Evolutionary conservation across 2,113 vertebrate species (phyloP).

Genomic region (Elephantulus edwardii): DNA sequence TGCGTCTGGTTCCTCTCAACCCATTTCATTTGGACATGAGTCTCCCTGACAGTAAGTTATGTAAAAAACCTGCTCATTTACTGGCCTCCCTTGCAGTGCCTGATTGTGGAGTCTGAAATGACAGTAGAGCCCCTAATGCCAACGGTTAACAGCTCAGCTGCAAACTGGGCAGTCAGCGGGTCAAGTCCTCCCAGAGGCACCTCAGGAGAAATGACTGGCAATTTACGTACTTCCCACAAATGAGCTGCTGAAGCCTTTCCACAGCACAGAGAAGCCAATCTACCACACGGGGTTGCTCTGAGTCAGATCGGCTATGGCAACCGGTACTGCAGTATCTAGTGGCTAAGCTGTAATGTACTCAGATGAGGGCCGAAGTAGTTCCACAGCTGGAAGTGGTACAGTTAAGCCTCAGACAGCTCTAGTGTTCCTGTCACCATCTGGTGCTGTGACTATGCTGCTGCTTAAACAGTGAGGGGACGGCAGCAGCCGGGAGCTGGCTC

Average conservation of each 20-base stretch:
- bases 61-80: not conserved
- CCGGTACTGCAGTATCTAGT: not conserved
- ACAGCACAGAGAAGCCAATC: too few relatives aligned
- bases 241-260: not conserved
- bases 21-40: not conserved
- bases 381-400: rapidly evolving
- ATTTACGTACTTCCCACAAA: not conserved
- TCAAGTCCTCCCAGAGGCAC: not conserved
- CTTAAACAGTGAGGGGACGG: not conserved
- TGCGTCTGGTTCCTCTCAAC: not conserved
- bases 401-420: not conserved
- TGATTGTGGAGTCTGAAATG: not conserved
- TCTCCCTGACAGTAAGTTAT: not conserved
- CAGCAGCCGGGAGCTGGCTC: not conserved
- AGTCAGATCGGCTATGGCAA: too few relatives aligned
- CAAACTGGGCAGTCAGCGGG: too few relatives aligned
- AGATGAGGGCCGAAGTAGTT: not conserved
- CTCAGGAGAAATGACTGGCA: not conserved
- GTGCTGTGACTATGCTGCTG: not conserved
- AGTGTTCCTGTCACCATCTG: rapidly evolving
- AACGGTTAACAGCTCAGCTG: not conserved
- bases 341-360: not conserved
- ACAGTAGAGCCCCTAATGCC: not conserved
- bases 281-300: too few relatives aligned
- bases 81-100: not conserved